phyloP scores from a whole-genome alignment of 2,888 invertebrate species.

The Pherbina coryleti region DNA sequence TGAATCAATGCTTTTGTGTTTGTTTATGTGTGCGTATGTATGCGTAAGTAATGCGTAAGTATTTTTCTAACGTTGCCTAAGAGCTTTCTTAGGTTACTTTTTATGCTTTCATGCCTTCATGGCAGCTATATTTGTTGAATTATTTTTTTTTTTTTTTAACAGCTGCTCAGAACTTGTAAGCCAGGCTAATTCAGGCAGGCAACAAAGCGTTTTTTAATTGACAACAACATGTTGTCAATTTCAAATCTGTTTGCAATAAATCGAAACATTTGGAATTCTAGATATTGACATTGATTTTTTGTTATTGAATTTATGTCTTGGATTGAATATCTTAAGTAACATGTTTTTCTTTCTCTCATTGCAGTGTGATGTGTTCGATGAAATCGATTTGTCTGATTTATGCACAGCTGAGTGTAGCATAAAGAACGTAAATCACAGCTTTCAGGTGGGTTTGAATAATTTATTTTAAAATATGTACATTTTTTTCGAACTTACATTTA shows the following conservation, averaged over 20 bases:
- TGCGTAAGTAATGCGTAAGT: neutral
- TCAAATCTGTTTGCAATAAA: neutral
- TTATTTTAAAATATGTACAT: neutral
- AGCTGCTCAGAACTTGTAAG: too few species aligned
- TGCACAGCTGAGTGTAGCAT: conserved; percentile 90
- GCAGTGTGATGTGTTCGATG: conserved; percentile 90
- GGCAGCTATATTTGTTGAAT: too few species aligned
- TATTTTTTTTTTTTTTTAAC: too few species aligned
- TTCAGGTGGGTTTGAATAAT: conserved; percentile 78
- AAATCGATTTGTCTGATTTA: conserved; percentile 86
- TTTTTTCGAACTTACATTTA: neutral
- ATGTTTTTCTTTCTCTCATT: conserved; percentile 10
- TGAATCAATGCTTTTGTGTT: neutral
- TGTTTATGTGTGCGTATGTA: neutral
- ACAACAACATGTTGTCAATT: too few species aligned
- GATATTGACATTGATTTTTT: neutral
- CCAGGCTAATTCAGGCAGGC: too few species aligned
- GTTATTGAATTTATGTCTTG: neutral
- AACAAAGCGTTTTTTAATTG: too few species aligned
- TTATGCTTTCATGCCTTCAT: neutral
- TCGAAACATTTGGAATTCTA: neutral
- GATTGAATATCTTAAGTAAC: neutral
- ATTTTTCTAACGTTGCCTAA: neutral
- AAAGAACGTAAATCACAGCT: conserved; percentile 88
- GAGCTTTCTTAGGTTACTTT: neutral